A percentile compares a stretch with the other conserved stretches of the same genome.
Conservation (phyloP, 2,888 invertebrate species). For the Sinentomon sp. region DNA sequence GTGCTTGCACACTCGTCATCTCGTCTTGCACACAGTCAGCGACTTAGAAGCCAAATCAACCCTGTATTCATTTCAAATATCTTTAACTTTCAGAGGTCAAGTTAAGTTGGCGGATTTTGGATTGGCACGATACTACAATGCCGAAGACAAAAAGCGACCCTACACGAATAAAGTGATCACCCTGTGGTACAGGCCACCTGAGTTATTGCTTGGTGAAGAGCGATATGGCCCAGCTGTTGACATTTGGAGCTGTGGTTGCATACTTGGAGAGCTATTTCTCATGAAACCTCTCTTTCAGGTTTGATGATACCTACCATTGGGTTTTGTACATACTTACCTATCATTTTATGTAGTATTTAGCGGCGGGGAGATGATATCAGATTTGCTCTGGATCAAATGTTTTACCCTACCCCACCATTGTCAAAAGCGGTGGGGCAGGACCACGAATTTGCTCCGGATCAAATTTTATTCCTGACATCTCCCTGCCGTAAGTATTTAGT, state of each 20-base stretch:
- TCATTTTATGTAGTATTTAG: background rate
- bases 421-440: no score
- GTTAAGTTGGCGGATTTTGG: constrained; percentile 99
- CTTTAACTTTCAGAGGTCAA: constrained; percentile 44
- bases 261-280: constrained; percentile 83
- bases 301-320: constrained; percentile 19
- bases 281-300: constrained; percentile 90
- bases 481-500: no score
- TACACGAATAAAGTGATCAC: constrained; percentile 99
- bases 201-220: constrained; percentile 84
- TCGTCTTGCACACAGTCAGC: no score
- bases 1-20: no score
- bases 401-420: no score
- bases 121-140: constrained; percentile 76
- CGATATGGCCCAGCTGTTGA: constrained; percentile 91
- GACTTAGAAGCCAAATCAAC: no score
- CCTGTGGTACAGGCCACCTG: constrained; percentile 95
- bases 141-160: constrained; percentile 76
- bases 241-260: constrained; percentile 99
- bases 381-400: no score
- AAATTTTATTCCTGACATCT: no score
- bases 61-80: no score
- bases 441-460: no score
- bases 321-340: background rate
- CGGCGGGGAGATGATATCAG: background rate